A percentile compares a stretch with the other conserved stretches of the same genome.
Evolutionary conservation across 2,113 vertebrate species (phyloP).

Genomic region (Eudyptes chrysolophus): DNA sequence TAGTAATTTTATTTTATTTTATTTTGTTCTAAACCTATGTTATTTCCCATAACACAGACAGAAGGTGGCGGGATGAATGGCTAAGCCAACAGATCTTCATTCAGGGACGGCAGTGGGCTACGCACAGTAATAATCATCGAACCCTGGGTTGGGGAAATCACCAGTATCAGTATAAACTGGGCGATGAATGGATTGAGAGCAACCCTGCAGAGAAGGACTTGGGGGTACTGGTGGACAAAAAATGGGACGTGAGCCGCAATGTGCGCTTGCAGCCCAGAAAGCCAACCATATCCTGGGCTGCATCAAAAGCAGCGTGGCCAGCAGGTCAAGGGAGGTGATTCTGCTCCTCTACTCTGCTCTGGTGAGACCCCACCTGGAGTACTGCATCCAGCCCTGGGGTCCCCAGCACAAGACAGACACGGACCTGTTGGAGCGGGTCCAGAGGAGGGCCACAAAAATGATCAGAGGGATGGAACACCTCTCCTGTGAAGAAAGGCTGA

Average conservation of each 20-base stretch:
- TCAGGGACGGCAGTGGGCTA: not conserved
- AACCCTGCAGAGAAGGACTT: not conserved
- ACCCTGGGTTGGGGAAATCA: not conserved
- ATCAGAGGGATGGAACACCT: not conserved
- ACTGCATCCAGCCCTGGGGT: rapidly evolving
- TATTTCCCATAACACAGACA: not conserved
- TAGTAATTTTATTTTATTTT: not conserved
- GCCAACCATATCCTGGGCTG: not conserved
- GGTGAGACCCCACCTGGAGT: not conserved
- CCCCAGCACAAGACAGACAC: not conserved
- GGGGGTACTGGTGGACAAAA: not conserved
- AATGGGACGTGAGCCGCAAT: not conserved
- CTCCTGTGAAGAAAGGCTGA: not conserved
- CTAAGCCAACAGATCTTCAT: not conserved
- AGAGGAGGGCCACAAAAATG: not conserved
- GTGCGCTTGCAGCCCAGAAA: not conserved
- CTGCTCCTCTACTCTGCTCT: not conserved
- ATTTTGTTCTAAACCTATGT: not conserved
- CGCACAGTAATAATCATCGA: not conserved
- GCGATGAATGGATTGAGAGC: not conserved
- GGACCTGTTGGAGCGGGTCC: not conserved
- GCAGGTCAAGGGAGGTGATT: not conserved
- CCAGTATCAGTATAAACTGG: not conserved
- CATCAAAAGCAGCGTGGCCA: not conserved
- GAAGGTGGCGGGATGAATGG: not conserved